These are phyloP conservation scores for Charaxes varanes DNA, from an alignment of 1,140 invertebrate species.

Conservation along the genomic window DNA sequence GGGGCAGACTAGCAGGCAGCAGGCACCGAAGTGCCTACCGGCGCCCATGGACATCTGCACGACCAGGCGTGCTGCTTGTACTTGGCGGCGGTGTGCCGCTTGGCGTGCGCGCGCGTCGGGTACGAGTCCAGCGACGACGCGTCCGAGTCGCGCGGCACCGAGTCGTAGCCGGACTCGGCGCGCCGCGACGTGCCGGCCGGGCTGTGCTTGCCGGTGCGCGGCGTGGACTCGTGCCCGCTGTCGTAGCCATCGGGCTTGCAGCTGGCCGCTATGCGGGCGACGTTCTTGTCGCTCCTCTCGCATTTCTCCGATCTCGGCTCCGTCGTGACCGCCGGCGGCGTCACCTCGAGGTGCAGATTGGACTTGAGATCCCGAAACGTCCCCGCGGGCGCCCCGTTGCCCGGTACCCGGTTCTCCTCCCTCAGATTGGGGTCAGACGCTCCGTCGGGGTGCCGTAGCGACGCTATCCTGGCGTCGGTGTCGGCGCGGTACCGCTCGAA, in stretches of 20 bases:
- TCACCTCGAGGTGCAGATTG: slow-evolving; percentile 74
- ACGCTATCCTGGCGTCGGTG: slow-evolving; percentile 80
- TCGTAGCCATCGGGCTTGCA: slow-evolving; percentile 83
- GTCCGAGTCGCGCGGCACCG: slow-evolving; percentile 88
- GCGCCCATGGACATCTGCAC: too few species aligned
- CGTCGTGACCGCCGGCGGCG: slow-evolving; percentile 66
- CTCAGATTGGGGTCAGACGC: slow-evolving; percentile 92
- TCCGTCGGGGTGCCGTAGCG: slow-evolving; percentile 89
- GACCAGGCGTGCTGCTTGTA: too few species aligned
- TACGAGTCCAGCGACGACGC: too few species aligned
- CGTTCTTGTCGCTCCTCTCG: slow-evolving; percentile 56
- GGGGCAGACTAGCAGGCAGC: too few species aligned
- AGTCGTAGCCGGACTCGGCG: slow-evolving; percentile 92
- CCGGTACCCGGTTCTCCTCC: slow-evolving; percentile 80
- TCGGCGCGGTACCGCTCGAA: slow-evolving; percentile 60
- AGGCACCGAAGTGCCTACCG: too few species aligned
- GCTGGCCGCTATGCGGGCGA: slow-evolving; percentile 56
- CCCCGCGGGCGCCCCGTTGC: slow-evolving; percentile 79
- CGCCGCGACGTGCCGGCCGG: slow-evolving; percentile 81
- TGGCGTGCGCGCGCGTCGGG: too few species aligned
- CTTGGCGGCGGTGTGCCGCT: too few species aligned
- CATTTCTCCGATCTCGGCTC: slow-evolving; percentile 59
- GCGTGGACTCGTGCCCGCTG: slow-evolving; percentile 86
- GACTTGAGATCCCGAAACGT: slow-evolving; percentile 77
- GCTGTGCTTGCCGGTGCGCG: slow-evolving; percentile 84